These are phyloP conservation scores for Pseudochaenichthys georgianus DNA, from an alignment of 2,797 vertebrate species.

Conservation along the genomic window DNA sequence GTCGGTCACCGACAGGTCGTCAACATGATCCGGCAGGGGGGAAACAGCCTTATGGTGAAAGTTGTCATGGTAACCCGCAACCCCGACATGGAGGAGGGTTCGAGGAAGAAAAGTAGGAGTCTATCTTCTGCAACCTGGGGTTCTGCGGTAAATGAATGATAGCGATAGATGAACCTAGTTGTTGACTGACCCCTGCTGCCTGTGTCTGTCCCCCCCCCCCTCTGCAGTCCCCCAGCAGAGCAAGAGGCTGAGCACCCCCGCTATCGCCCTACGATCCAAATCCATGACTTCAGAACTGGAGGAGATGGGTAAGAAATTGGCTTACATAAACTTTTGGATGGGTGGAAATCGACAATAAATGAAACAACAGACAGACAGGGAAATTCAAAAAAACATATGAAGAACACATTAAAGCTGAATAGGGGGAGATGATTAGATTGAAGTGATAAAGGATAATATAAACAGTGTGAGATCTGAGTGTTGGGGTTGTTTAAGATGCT, in stretches of 20 bases:
- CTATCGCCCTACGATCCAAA: conserved; percentile 94
- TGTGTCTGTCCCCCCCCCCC: neutral
- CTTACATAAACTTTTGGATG: neutral
- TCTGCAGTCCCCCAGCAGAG: conserved; percentile 90
- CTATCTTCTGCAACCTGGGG: neutral
- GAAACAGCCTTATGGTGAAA: conserved; percentile 96
- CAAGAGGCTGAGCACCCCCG: conserved; percentile 91
- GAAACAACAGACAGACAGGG: conserved; percentile 9
- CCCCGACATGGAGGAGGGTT: conserved; percentile 93
- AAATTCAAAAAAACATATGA: conserved; percentile 20
- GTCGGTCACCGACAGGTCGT: conserved; percentile 95
- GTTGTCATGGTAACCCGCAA: conserved; percentile 97
- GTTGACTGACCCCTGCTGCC: conserved; percentile 19
- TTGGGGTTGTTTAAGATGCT: conserved; percentile 58
- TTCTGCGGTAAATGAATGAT: neutral
- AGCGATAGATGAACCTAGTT: neutral
- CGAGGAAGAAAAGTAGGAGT: conserved; percentile 91
- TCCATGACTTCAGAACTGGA: conserved; percentile 97
- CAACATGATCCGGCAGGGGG: conserved; percentile 96
- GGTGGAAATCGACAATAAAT: neutral
- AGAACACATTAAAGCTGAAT: conserved; percentile 9
- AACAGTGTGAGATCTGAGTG: conserved; percentile 57
- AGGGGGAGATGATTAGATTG: conserved; percentile 28
- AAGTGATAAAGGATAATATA: conserved; percentile 58
- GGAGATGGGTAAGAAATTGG: conserved; percentile 92